Evolutionary conservation across 2,113 vertebrate species (phyloP).

Genomic region (Paraplagusia blochii): DNA sequence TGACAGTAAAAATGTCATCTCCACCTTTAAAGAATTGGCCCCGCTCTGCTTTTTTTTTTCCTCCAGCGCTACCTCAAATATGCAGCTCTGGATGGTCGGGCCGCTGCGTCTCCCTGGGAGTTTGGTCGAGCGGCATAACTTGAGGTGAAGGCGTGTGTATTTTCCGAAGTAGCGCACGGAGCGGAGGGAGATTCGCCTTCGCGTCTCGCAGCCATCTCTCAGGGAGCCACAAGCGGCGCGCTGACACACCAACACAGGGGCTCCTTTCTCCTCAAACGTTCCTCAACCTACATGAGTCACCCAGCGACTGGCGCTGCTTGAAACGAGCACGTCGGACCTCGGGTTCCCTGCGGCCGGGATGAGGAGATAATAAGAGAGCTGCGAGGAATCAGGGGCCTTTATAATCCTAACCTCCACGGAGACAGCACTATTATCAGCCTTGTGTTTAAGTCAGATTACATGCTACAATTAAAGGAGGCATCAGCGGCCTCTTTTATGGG

Average conservation of each 20-base stretch:
- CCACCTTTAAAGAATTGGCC: constrained; percentile 56
- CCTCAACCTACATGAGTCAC: constrained; percentile 69
- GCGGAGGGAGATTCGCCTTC: constrained; percentile 53
- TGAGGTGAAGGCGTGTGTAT: constrained; percentile 57
- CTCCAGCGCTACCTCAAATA: constrained; percentile 57
- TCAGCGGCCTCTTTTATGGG: constrained; percentile 51
- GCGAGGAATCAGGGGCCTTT: constrained; percentile 61
- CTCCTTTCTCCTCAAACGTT: constrained; percentile 65
- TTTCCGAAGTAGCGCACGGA: constrained; percentile 50
- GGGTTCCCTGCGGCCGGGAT: constrained; percentile 62
- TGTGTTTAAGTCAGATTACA: constrained; percentile 73
- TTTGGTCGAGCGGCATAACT: constrained; percentile 57
- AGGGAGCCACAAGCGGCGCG: constrained; percentile 56
- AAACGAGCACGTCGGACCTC: constrained; percentile 61
- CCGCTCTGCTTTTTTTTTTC: constrained; percentile 21
- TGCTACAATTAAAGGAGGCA: constrained; percentile 70
- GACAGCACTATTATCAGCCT: constrained; percentile 70
- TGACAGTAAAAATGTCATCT: constrained; percentile 63
- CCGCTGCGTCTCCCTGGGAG: constrained; percentile 52
- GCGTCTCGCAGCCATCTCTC: constrained; percentile 64
- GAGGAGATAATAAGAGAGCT: constrained; percentile 76
- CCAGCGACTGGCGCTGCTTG: constrained; percentile 60
- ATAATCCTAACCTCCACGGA: constrained; percentile 66
- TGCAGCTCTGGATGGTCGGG: constrained; percentile 48
- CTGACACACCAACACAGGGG: constrained; percentile 68